These are phyloP conservation scores for Lepidocyrtinus sp. DNA, from an alignment of 2,888 invertebrate species.

Conservation along the genomic window DNA sequence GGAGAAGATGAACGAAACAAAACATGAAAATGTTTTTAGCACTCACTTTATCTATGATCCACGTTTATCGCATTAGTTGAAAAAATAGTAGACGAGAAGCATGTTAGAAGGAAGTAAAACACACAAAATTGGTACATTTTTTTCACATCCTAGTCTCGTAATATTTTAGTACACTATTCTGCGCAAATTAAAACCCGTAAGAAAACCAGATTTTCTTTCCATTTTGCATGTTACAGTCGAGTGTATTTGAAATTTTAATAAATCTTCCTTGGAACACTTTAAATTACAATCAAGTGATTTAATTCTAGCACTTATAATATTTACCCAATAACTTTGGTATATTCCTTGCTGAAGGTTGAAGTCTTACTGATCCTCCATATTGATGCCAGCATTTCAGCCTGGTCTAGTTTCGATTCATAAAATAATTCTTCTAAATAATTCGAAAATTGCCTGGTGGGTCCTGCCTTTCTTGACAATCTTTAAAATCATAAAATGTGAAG, in stretches of 20 bases:
- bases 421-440: no score
- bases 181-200: no score
- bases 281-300: no score
- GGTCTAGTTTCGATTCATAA: not conserved
- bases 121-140: not conserved
- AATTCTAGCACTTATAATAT: no score
- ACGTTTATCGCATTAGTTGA: not conserved
- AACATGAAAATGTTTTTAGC: constrained; percentile 52
- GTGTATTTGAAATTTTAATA: no score
- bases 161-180: no score
- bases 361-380: not conserved
- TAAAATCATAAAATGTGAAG: constrained; percentile 41
- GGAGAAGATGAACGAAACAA: constrained; percentile 32
- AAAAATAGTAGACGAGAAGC: not conserved
- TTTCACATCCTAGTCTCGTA: no score
- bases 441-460: constrained; percentile 35
- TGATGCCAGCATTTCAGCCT: not conserved
- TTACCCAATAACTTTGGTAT: no score
- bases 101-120: not conserved
- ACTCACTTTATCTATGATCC: constrained; percentile 42
- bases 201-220: no score
- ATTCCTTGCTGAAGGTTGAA: no score
- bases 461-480: constrained; percentile 32
- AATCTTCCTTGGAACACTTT: no score
- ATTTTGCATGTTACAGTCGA: no score